Percentiles rank a stretch among this genome's conserved stretches.
These are phyloP conservation scores for Arctia plantaginis DNA, from an alignment of 2,888 invertebrate genomes.

Conservation along the genomic window DNA sequence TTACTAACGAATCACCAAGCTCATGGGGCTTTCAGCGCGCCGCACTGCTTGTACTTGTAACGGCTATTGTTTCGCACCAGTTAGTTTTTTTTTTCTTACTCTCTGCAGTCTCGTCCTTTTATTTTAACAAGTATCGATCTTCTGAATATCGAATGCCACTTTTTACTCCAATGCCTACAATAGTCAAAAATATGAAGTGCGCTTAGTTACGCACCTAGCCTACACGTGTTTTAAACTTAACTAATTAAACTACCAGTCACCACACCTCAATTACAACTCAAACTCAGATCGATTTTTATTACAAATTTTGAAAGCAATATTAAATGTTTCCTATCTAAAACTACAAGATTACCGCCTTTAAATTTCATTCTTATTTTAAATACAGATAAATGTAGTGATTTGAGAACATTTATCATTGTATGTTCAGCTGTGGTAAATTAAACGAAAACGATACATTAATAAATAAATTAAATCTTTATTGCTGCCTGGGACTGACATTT, in stretches of 20 bases:
- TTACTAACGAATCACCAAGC: constrained; percentile 70
- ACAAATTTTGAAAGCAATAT: no score
- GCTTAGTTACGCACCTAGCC: background rate
- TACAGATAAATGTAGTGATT: background rate
- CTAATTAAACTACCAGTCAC: background rate
- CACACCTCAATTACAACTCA: background rate
- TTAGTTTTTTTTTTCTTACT: background rate
- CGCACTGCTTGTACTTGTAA: constrained; percentile 53
- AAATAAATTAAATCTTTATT: background rate
- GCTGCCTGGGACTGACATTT: background rate
- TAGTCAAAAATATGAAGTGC: constrained; percentile 30
- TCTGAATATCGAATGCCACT: constrained; percentile 48
- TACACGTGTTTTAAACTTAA: background rate
- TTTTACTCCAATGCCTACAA: constrained; percentile 29
- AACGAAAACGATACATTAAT: background rate
- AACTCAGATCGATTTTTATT: no score
- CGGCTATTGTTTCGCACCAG: constrained; percentile 3
- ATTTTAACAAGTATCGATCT: constrained; percentile 62
- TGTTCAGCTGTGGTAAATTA: background rate
- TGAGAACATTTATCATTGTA: background rate
- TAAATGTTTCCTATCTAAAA: no score
- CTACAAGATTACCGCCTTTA: background rate
- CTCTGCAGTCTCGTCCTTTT: constrained; percentile 50
- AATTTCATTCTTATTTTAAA: background rate
- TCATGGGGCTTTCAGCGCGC: constrained; percentile 69